phyloP scores from a whole-genome alignment of 2,888 invertebrate genomes.

The Acleris sparsana region DNA sequence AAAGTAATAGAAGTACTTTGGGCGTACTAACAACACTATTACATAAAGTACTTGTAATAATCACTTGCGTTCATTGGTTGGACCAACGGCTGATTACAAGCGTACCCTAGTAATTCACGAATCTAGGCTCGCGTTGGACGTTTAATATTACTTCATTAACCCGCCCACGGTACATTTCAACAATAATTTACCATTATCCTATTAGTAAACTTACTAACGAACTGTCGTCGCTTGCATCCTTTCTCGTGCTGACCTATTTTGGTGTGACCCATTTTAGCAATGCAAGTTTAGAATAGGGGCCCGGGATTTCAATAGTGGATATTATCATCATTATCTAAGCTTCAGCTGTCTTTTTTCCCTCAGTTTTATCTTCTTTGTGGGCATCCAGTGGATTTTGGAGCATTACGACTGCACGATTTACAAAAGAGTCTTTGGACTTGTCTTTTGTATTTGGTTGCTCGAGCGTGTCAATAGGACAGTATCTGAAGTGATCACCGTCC shows the following conservation, averaged over 20 bases:
- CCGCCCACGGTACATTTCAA: conserved; percentile 17
- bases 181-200: conserved; percentile 33
- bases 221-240: conserved; percentile 26
- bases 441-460: conserved; percentile 16
- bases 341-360: conserved; percentile 6
- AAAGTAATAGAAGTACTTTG: too few species aligned
- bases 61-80: background rate
- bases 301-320: conserved; percentile 8
- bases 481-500: background rate
- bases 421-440: conserved; percentile 1
- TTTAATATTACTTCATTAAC: conserved; percentile 22
- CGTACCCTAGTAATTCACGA: conserved; percentile 8
- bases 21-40: background rate
- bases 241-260: conserved; percentile 25
- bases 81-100: conserved; percentile 5
- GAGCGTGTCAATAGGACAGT: background rate
- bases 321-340: conserved; percentile 17
- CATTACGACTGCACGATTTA: background rate
- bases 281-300: conserved; percentile 30
- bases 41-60: background rate
- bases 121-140: conserved; percentile 5
- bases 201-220: conserved; percentile 27
- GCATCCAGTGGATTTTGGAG: conserved; percentile 1
- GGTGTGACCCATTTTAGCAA: conserved; percentile 31
- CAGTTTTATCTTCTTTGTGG: background rate